Conservation (phyloP, 2,888 invertebrate genomes). For the Heliothis peltigera region DNA sequence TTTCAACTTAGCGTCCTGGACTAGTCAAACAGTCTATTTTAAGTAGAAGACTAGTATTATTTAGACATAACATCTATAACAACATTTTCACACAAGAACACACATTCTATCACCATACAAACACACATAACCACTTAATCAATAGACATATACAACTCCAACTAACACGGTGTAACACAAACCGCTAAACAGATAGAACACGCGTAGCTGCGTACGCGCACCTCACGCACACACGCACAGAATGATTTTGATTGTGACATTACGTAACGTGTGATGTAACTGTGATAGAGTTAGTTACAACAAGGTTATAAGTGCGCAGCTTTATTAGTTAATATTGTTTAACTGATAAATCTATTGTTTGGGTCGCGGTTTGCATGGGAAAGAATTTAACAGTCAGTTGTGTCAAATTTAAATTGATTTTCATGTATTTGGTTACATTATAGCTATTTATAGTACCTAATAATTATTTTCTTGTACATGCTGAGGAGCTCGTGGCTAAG, state of each 20-base stretch:
- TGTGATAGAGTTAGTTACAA: slow-evolving; percentile 55
- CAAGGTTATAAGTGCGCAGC: slow-evolving; percentile 53
- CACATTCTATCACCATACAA: neutral
- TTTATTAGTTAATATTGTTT: slow-evolving; percentile 32
- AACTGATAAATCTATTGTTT: slow-evolving; percentile 33
- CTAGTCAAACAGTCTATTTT: too few relatives aligned
- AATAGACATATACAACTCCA: slow-evolving; percentile 15
- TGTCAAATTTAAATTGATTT: neutral
- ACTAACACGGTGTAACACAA: slow-evolving; percentile 7
- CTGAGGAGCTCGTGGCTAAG: too few relatives aligned
- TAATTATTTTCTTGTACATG: too few relatives aligned
- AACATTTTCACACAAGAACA: neutral
- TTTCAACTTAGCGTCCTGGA: too few relatives aligned
- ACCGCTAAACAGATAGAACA: slow-evolving; percentile 18
- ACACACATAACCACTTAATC: slow-evolving; percentile 5
- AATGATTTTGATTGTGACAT: slow-evolving; percentile 60
- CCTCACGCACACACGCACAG: slow-evolving; percentile 15
- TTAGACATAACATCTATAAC: too few relatives aligned
- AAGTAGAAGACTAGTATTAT: too few relatives aligned
- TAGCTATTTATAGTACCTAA: too few relatives aligned
- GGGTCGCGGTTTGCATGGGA: slow-evolving; percentile 21
- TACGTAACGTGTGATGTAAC: slow-evolving; percentile 68
- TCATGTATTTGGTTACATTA: too few relatives aligned
- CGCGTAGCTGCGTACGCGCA: slow-evolving; percentile 40
- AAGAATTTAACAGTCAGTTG: neutral